phyloP scores from a whole-genome alignment of 2,888 invertebrate species.

The Drosophila suboccidentalis region DNA sequence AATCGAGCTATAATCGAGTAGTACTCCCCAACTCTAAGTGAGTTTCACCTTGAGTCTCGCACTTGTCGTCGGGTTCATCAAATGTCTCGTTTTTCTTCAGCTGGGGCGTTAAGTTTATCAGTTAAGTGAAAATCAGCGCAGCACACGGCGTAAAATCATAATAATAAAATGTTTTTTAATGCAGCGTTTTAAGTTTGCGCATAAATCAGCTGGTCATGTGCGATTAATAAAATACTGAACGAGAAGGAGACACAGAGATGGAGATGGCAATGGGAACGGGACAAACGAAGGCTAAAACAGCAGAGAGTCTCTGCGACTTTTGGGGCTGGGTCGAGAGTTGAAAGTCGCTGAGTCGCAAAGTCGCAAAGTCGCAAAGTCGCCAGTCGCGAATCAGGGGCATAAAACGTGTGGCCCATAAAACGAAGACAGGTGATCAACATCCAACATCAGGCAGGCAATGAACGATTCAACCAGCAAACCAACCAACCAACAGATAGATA shows the following conservation, averaged over 20 bases:
- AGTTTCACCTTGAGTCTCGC: constrained; percentile 45
- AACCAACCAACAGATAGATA: constrained; percentile 7
- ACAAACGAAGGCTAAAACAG: constrained; percentile 18
- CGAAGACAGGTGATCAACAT: constrained; percentile 75
- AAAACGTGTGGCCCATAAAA: constrained; percentile 80
- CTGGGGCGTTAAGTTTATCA: constrained; percentile 74
- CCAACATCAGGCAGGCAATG: constrained; percentile 32
- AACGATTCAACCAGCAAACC: constrained; percentile 3
- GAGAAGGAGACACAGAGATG: constrained; percentile 8
- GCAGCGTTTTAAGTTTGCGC: constrained; percentile 68
- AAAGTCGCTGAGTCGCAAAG: constrained; percentile 41
- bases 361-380: constrained; percentile 17
- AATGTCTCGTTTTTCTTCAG: constrained; percentile 36
- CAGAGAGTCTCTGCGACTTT: constrained; percentile 19
- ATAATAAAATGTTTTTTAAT: constrained; percentile 80
- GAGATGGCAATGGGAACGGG: neutral
- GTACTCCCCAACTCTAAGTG: neutral
- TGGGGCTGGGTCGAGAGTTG: constrained; percentile 62
- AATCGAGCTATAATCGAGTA: neutral
- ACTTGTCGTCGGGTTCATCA: constrained; percentile 53
- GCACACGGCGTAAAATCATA: constrained; percentile 59
- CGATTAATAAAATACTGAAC: constrained; percentile 74
- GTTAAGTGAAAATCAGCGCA: constrained; percentile 71
- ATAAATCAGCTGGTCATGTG: constrained; percentile 81
- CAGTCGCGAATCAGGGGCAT: constrained; percentile 61